Percentiles rank a stretch among this genome's conserved stretches.
phyloP scores from a whole-genome alignment of 2,113 vertebrate genomes.

The Excalfactoria chinensis region DNA sequence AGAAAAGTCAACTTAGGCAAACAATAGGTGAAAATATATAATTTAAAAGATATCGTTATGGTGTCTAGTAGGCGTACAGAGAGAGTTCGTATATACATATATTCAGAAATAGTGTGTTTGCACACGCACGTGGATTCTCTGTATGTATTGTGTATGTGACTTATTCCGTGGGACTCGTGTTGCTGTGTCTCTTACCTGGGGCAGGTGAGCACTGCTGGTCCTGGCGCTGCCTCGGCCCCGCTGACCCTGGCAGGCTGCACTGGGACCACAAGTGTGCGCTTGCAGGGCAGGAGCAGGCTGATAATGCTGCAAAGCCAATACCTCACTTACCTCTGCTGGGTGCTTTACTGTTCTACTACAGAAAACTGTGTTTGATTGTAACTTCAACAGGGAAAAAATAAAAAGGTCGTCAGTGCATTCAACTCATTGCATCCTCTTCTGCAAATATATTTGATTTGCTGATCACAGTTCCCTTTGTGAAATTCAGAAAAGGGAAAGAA shows the following conservation, averaged over 20 bases:
- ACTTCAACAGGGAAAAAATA: slow-evolving; percentile 30
- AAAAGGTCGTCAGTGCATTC: slow-evolving; percentile 26
- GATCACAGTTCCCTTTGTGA: slow-evolving; percentile 54
- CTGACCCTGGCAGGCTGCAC: neutral
- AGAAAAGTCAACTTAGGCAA: slow-evolving; percentile 71
- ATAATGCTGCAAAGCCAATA: slow-evolving; percentile 72
- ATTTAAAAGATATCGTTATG: slow-evolving; percentile 70
- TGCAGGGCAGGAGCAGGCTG: slow-evolving; percentile 39
- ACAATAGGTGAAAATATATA: slow-evolving; percentile 67
- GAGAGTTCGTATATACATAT: slow-evolving; percentile 73
- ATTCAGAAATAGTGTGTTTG: slow-evolving; percentile 77
- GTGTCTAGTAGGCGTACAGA: slow-evolving; percentile 77
- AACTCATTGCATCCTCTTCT: slow-evolving; percentile 54
- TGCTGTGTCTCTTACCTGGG: slow-evolving; percentile 84
- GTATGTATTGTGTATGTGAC: slow-evolving; percentile 82
- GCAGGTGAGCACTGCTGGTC: slow-evolving; percentile 77
- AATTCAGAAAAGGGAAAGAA: slow-evolving; percentile 58
- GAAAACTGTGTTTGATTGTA: slow-evolving; percentile 68
- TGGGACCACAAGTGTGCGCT: neutral
- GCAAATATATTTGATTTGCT: slow-evolving; percentile 53
- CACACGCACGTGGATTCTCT: slow-evolving; percentile 79
- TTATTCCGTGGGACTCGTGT: slow-evolving; percentile 84
- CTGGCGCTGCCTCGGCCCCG: slow-evolving; percentile 78
- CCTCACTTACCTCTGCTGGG: slow-evolving; percentile 75
- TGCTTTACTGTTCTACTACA: slow-evolving; percentile 64